Base-by-base conservation (phyloP, 2,888 invertebrate genomes). In the Erebia aethiops region DNA sequence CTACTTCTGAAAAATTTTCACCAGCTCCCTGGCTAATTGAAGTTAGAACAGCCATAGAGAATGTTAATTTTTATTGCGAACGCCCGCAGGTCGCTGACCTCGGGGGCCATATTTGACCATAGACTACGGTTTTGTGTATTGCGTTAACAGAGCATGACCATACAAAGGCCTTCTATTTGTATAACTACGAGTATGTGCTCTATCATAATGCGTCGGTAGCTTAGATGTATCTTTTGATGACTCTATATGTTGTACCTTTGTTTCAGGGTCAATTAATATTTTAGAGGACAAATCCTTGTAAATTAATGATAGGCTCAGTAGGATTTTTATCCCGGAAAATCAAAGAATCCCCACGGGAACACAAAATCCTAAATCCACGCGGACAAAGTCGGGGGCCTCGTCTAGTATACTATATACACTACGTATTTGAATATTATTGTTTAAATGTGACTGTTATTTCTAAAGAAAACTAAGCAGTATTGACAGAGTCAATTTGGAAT, bases 131-230 rank as follows among this genome's bases (percentile, higher is more conserved):
- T 74, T 74, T 73, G 72, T 75, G 74, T 76, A 70, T 73, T 74
- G 68, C 74, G 72, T 80, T 81, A 82, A 77, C 81, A 82, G 82
- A 82, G 82, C 82, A 75, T 80, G 80, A 78, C 78, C 77, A 77
- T 77, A 79, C 79, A 80, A 78, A 79, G 78, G 78, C 73, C 67
- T 58, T 68, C 65, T 69, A 70, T 73, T 73, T 56, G 62, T 62
- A 21, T 73, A 26, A 26, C 26, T 26, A 26, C 4, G 26, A 26
- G 64, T 64, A 64, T 72, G 57, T 61, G 67, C 54, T 69, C 64
- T 68, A 60, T 21, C 67, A 62, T 43, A 71, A 67, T 64, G 67
- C 71, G 69, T 69, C 72, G 66, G 68, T 64, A 70, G 41, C 51
- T 72, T 72, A 10, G 67, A 56, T 62, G 61, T 64, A 64, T 35